Evolutionary conservation across 2,113 vertebrate genomes (phyloP), one percentile per base, ranked within the genome.

Genomic region (Alexandromys fortis): DNA sequence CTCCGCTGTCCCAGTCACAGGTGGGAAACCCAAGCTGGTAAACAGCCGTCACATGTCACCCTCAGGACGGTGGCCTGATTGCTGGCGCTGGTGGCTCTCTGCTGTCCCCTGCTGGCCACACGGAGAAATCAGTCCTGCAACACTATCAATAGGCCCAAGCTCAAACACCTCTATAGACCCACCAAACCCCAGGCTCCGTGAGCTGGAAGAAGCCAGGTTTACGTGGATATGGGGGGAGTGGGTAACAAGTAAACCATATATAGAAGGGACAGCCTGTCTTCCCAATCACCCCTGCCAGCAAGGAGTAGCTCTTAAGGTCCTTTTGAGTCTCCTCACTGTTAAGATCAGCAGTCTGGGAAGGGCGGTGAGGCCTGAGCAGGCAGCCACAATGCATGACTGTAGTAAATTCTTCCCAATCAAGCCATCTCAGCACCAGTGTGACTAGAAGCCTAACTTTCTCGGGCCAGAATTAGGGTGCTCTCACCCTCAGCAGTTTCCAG

Each of bases 51-150:
- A 0, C 28, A 61, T 0, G 19, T 49, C 28, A 1, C 33, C 2
- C 4, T 4, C 11, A 5, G 0, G 70, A 28, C 6, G 4, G 7
- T 7, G 17, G 1, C 28, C 4, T 0, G 28, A 49, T n/a, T 47
- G 8, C 42, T 2, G 30, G 49, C 5, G 21, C 67, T 68, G 28
- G 21, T 30, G 76, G 70, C 30, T 63, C 52, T 90, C 91, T 65
- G 45, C 68, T 76, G 38, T 72, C 86, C 70, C 58, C 92, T 61
- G 14, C 90, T 38, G 65, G 67, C 13, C 65, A 81, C 17, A 2
- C 0, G 19, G 13, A 49, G 52, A 68, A 61, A n/a, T 38, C 0
- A 0, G 1, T 38, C 14, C 8, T 24, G 65, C 16, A 24, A 16
- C 26, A 28, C 13, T 11, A 8, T 19, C 28, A 17, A 35, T 1